Conservation (phyloP, 2,888 invertebrate genomes). For the Drosophila anceps region DNA sequence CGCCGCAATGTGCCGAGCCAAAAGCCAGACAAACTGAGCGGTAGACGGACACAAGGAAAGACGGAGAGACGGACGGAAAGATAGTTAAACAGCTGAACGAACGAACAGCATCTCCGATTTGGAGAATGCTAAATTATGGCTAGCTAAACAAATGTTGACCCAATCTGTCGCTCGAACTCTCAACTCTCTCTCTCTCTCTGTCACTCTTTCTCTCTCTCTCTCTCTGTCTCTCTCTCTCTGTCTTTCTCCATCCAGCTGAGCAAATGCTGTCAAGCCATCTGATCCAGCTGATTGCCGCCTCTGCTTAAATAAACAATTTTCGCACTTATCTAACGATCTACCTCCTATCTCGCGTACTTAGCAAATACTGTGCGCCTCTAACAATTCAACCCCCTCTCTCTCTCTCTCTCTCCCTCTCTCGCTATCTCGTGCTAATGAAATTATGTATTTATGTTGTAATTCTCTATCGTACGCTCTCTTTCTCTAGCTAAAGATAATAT, state of each 20-base stretch:
- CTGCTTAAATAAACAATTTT: background rate
- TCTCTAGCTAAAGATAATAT: too few relatives aligned
- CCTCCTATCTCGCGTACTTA: background rate
- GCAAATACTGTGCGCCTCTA: background rate
- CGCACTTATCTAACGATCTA: background rate
- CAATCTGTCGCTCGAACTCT: background rate
- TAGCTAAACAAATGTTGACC: constrained; percentile 27
- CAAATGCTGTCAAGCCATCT: background rate
- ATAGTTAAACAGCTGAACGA: background rate
- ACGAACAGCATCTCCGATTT: constrained; percentile 35
- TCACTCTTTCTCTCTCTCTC: background rate
- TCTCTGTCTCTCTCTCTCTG: background rate
- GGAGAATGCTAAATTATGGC: constrained; percentile 48
- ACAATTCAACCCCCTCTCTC: background rate
- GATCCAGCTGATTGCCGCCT: background rate
- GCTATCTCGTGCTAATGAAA: background rate
- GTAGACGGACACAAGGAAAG: background rate
- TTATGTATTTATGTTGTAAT: background rate
- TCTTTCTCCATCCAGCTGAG: background rate
- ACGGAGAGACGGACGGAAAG: background rate
- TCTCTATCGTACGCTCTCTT: background rate
- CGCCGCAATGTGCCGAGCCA: constrained; percentile 42
- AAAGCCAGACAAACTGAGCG: background rate
- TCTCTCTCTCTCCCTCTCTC: background rate
- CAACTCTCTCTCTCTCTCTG: background rate